A percentile compares a stretch with the other conserved stretches of the same genome.
phyloP scores from a whole-genome alignment of 2,797 vertebrate genomes.

The Chiloscyllium punctatum region DNA sequence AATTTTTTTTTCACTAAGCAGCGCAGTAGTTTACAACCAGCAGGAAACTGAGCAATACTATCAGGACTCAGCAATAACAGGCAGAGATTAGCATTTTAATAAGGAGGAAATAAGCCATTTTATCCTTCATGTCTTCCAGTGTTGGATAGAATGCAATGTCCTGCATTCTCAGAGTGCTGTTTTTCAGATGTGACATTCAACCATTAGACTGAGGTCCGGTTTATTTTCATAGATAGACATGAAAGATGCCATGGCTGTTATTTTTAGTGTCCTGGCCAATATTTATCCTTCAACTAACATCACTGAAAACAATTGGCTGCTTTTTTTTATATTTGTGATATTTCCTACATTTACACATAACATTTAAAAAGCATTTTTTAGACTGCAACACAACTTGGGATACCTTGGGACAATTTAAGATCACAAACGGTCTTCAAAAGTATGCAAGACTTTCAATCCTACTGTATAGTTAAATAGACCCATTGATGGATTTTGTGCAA shows the following conservation, averaged over 20 bases:
- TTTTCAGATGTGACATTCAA: background rate
- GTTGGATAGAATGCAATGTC: background rate
- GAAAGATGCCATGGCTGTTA: background rate
- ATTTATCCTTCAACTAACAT: background rate
- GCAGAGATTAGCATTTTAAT: background rate
- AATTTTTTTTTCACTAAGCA: background rate
- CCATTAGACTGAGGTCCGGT: background rate
- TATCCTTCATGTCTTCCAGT: background rate
- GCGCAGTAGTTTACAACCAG: background rate
- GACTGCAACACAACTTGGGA: background rate
- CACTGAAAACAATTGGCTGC: background rate
- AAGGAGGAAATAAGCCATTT: background rate
- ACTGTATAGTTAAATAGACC: background rate
- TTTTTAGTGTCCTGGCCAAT: background rate
- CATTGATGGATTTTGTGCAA: background rate
- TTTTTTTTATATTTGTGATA: background rate
- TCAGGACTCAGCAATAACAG: background rate
- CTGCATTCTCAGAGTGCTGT: background rate
- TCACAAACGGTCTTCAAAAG: background rate
- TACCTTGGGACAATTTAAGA: background rate
- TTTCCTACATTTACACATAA: background rate
- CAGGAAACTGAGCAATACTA: background rate
- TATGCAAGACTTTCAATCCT: background rate
- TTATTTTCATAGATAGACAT: background rate
- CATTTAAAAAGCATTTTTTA: background rate